These are phyloP conservation scores for Diadema setosum DNA, from an alignment of 35 echinoderm and acorn worm genomes.

Conservation along the genomic window DNA sequence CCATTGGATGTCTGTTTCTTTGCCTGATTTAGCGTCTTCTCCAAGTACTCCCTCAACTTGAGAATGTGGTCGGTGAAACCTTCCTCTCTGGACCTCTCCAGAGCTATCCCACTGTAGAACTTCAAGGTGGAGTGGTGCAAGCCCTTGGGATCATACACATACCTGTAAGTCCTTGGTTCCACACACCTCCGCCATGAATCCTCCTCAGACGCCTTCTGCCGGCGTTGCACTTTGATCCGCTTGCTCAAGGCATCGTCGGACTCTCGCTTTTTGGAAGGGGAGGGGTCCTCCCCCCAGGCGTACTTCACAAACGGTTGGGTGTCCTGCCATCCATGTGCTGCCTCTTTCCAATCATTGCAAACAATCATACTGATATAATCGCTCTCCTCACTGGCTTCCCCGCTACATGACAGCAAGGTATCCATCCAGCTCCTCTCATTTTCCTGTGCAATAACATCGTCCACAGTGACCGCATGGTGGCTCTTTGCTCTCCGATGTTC, in stretches of 20 bases:
- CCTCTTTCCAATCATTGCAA: conserved; percentile 3
- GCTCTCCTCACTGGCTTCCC: neutral
- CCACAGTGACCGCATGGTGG: neutral
- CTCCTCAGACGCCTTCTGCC: neutral
- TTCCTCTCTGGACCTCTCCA: neutral
- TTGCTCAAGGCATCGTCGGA: neutral
- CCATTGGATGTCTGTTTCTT: neutral
- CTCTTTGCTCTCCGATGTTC: neutral
- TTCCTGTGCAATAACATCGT: conserved; percentile 2
- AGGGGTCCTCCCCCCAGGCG: neutral
- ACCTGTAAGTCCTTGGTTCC: conserved; percentile 31
- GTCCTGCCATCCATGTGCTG: neutral
- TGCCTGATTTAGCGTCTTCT: conserved; percentile 28
- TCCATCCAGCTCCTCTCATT: conserved; percentile 2
- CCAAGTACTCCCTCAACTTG: conserved; percentile 37
- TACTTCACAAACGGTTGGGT: neutral
- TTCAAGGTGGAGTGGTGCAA: neutral
- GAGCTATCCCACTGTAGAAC: neutral
- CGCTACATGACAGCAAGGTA: neutral
- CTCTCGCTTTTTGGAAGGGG: neutral
- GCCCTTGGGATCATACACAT: conserved; percentile 6
- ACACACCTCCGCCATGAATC: conserved; percentile 36
- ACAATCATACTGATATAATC: neutral
- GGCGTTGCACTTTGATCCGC: neutral
- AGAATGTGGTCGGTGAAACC: conserved; percentile 9